Base-by-base conservation (phyloP, 2,888 invertebrate genomes). In the Tyria jacobaeae region DNA sequence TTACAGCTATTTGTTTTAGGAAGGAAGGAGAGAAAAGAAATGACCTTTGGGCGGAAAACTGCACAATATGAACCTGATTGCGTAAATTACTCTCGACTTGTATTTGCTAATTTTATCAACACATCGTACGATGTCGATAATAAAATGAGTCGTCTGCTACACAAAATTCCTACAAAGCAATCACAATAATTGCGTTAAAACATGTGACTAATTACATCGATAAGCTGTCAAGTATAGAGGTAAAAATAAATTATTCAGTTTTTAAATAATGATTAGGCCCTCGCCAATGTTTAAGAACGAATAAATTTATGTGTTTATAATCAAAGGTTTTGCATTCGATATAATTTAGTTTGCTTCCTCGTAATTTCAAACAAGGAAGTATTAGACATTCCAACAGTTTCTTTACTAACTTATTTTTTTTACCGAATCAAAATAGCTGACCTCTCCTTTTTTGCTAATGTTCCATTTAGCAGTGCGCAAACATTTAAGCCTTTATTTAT, bases 81-180 rank as follows among this genome's bases (percentile, higher is more conserved):
- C 52, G 50, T 55, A 60, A 68, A 48, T 54, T 31, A 54, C 14
- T 34, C 21, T n/a, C 10, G 41, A 34, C 34, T 3, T 35, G 39
- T 55, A 17, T 66, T 59, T 62, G 49, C 52, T 41, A 12, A 17
- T 54, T 52, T 59, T 75, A 76, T 74, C 71, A 66, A 52, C 48
- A 78, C 73, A 78, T 81, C 79, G 73, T 68, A 79, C 70, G 79
- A 80, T 78, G 71, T 58, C 66, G 72, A 74, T 79, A 75, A 63
- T 58, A 35, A 60, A 68, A 66, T 62, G 55, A 55, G 41, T 39
- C n/a, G 21, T 24, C 68, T 62, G 56, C 24, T 15, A 3, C 62
- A 66, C 27, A 31, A 31, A 4, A 31, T 31, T 31, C 57, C 21
- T 47, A 67, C 57, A 62, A 64, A 60, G 44, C 25, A 66, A 66